Base-by-base conservation (phyloP, 2,113 vertebrate species). In the Gyps fulvus region DNA sequence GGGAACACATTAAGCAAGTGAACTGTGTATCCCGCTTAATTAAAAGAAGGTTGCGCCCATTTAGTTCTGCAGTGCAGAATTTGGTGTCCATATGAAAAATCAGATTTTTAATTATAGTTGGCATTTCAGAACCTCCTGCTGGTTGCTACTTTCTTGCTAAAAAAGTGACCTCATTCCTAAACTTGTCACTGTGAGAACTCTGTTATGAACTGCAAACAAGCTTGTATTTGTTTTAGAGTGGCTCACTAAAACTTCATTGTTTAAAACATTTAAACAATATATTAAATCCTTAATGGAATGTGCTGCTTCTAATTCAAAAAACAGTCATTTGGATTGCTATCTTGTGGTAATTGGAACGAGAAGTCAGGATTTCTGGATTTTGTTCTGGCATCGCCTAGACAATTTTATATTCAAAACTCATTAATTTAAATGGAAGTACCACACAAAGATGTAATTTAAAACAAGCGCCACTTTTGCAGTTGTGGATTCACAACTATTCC, bases 161-260 rank as follows among this genome's bases (percentile, higher is more conserved):
- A 97, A 96, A 93, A 71, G 58, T 88, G 94, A 97, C 96, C 96
- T 92, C 93, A 96, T 97, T 96, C 82, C 69, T 95, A 86, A 93
- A 91, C 19, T 78, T 87, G 49, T 59, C 82, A 74, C 45, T 84
- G 87, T 49, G 40, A 85, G 62, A 90, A 83, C 67, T 73, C 54
- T 88, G 63, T 73, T 69, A 89, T 31, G 32, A 89, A 74, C 55
- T 45, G 62, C 83, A 95, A 95, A 95, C 89, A 96, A 92, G 78
- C 76, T 88, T 86, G 80, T 89, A 14, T 93, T 94, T 94, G 74
- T 91, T 89, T 69, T 45, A 59, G 32, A 34, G 43, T 10, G 17
- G 54, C 80, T 90, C 71, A 36, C 36, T 92, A 69, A 57, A 87
- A 94, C 47, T 67, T 54, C 50, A 89, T 88, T 94, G 82, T 95